Percentiles rank a stretch among this genome's conserved stretches.
Conservation (phyloP, 2,113 vertebrate species). For the Oryctolagus cuniculus region DNA sequence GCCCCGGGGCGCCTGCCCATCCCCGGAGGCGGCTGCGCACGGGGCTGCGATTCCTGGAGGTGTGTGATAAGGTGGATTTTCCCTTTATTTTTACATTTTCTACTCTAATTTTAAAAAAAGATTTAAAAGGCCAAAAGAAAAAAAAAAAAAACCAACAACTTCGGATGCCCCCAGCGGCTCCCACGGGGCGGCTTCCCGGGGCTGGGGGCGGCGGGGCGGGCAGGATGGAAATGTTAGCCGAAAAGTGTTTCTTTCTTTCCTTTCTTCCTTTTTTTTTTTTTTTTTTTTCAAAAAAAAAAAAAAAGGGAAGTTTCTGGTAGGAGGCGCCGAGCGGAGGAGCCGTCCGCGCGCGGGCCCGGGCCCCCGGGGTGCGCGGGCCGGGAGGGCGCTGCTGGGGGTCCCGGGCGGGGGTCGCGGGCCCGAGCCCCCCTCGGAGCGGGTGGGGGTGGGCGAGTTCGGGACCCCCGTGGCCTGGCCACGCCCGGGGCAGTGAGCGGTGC, state of each 20-base stretch:
- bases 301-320: constrained; percentile 88
- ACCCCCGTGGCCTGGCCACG: not conserved
- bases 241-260: constrained; percentile 70
- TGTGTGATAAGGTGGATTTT: constrained; percentile 58
- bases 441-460: constrained; percentile 44
- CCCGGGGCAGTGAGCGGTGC: too few relatives aligned
- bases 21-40: constrained; percentile 56
- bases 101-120: not conserved
- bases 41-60: constrained; percentile 72
- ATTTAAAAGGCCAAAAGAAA: not conserved
- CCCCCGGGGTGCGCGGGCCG: not conserved
- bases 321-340: constrained; percentile 83
- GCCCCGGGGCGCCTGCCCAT: constrained; percentile 70
- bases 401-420: not conserved
- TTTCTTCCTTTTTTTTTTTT: constrained; percentile 3
- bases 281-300: constrained; percentile 50
- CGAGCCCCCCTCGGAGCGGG: constrained; percentile 16
- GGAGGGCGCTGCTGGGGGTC: constrained; percentile 7
- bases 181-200: constrained; percentile 48
- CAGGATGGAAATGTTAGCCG: constrained; percentile 80
- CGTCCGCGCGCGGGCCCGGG: not conserved
- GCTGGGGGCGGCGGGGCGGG: constrained; percentile 76
- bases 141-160: constrained; percentile 17
- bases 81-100: not conserved
- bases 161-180: constrained; percentile 78